Evolutionary conservation across 2,113 vertebrate species (phyloP), one percentile per base, ranked within the genome.

Genomic region (Henicopernis longicauda): DNA sequence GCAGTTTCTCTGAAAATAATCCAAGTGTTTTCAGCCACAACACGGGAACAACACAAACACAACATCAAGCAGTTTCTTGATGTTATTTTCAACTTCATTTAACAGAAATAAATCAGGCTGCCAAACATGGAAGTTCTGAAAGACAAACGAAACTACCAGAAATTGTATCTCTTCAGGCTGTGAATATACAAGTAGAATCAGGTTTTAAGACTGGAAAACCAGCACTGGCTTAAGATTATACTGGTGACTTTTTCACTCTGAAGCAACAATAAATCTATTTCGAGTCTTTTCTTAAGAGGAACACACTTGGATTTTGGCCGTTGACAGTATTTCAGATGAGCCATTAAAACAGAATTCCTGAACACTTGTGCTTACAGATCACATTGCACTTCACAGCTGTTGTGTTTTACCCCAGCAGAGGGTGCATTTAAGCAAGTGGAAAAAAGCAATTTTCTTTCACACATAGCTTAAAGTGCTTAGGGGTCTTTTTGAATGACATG

Each of bases 341-440:
- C 94, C 63, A 86, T 78, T 78, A 90, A 89, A 94, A 67, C 13
- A 89, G 86, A 95, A 92, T 58, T 95, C 55, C 76, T 67, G 67
- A 95, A 90, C 86, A 95, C 79, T 93, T 92, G 88, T 90, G 87
- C 92, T 63, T 55, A 92, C 61, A 77, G 93, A 96, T 96, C 86
- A 62, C 67, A 93, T 88, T 96, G 94, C 92, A 93, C 92, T 92
- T 83, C 86, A 92, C 94, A 96, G 97, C 90, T 97, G 95, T 78
- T 93, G 92, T 90, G 90, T 84, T 92, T 93, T 59, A 93, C 95
- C 96, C 95, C 95, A 97, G 95, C 92, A 94, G 97, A 97, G 96
- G 97, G 92, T 95, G 96, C 94, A 97, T 97, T 96, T 92, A 96
- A 93, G 94, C 16, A 95, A 96, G 90, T 95, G 92, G 89, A 94